Evolutionary conservation across 2,888 invertebrate genomes (phyloP), one percentile per base, ranked within the genome.

Genomic region (Aphrophora alni): DNA sequence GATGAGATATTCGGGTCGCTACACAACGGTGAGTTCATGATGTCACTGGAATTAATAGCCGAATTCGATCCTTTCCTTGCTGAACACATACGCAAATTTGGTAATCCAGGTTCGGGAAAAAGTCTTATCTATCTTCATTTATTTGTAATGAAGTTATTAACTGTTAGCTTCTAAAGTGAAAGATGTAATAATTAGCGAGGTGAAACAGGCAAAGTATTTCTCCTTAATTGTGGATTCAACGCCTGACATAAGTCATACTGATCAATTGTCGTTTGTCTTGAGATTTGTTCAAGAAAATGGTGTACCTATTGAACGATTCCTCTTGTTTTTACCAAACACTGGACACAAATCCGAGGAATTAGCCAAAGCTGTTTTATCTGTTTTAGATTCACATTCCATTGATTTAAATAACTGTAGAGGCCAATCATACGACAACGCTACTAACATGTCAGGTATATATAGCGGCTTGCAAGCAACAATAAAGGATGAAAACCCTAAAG

Each of bases 351-450:
- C 78, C 21, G 72, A 71, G 38, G 38, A 78, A 38, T 78, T 72
- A 44, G 72, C 78, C 72, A 72, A 27, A n/a, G 25, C 78, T 21
- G 78, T 78, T 8, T n/a, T 71, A 24, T 38, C 38, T 78, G 38
- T 72, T 7, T 77, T 77, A 69, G 24, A 8, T 33, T 77, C 77
- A 77, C 12, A 69, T 24, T 69, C 77, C 69, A 69, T 77, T 77
- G 77, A 77, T 69, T 21, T 77, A 68, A 73, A 77, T 59, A 82
- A 85, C 78, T 85, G 85, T 82, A 83, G 85, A 44, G 85, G 86
- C 28, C 85, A 86, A 78, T 83, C 84, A 26, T 86, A 86, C 81
- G 85, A 85, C 77, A 86, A 86, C 82, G 85, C 85, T 24, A 74
- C 83, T 21, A 81, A 81, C 38, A 81, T 81, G 79, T 76, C 81